A percentile compares a stretch with the other conserved stretches of the same genome.
Conservation (phyloP, 2,888 invertebrate genomes). For the Drosophila suboccidentalis region DNA sequence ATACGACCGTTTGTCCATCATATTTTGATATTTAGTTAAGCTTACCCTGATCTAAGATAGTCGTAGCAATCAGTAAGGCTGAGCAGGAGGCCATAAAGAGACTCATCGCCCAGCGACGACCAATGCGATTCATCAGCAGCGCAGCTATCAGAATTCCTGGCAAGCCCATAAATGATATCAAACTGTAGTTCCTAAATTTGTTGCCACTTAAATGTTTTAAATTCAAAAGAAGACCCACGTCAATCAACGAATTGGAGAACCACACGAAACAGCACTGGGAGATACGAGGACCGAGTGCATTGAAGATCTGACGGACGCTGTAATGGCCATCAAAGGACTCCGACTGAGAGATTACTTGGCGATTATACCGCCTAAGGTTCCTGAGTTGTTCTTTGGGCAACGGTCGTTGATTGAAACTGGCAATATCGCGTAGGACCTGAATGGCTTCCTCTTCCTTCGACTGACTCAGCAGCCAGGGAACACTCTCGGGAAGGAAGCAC, state of each 20-base stretch:
- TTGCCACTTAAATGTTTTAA: conserved; percentile 90
- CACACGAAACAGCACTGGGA: conserved; percentile 90
- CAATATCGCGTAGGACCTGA: conserved; percentile 87
- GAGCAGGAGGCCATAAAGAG: conserved; percentile 87
- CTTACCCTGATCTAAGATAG: conserved; percentile 45
- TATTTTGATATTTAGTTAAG: not conserved
- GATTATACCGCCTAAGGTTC: conserved; percentile 59
- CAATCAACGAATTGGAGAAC: conserved; percentile 91
- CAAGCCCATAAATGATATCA: conserved; percentile 87
- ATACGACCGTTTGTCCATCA: no score
- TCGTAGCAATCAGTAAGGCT: conserved; percentile 71
- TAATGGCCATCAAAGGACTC: conserved; percentile 41
- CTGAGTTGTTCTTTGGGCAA: conserved; percentile 60
- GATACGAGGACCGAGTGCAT: conserved; percentile 69
- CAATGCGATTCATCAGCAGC: conserved; percentile 88
- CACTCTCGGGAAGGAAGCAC: conserved; percentile 5
- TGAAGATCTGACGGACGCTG: conserved; percentile 58
- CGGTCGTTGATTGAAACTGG: conserved; percentile 86
- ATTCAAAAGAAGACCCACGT: conserved; percentile 91
- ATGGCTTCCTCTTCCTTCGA: conserved; percentile 16
- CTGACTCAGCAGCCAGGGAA: conserved; percentile 15
- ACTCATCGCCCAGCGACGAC: conserved; percentile 88
- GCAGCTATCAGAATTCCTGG: conserved; percentile 89
- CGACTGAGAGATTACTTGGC: conserved; percentile 42
- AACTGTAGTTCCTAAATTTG: conserved; percentile 91